Evolutionary conservation across 2,113 vertebrate species (phyloP), one percentile per base, ranked within the genome.

Genomic region (Solea solea): DNA sequence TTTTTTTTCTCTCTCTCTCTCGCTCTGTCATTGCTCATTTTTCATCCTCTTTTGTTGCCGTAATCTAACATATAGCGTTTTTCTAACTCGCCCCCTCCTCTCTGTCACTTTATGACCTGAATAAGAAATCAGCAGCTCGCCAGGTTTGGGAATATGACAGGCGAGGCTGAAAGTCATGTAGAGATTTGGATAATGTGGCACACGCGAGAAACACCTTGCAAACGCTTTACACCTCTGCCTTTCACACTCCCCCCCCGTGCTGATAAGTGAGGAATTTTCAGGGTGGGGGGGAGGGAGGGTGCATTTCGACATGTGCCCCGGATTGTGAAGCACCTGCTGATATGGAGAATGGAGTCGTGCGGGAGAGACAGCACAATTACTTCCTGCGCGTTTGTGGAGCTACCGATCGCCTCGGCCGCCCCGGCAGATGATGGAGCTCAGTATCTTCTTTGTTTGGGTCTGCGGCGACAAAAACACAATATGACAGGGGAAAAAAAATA

Each of bases 101-200:
- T 58, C 61, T 68, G 64, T 73, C 71, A 51, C 48, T 80, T 76
- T 85, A 88, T 80, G 83, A 86, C 86, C 88, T 88, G 90, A 94
- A 90, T 89, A 87, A 91, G 91, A 91, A 86, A 89, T 92, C 88
- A 84, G 82, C 83, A 56, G 69, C 83, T 88, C 79, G 66, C 77
- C 78, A 84, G 80, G 71, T 80, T 80, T 21, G 72, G 21, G 69
- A 70, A 82, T 68, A 74, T 79, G 88, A 90, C 88, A 88, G 73
- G 70, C 58, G 12, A 81, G 72, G 80, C 85, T 69, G 50, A 78
- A 1, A 89, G 84, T 87, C 69, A 51, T 76, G 78, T 72, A 62
- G 67, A 79, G 90, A 88, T 90, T 90, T 86, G 86, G 92, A 91
- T 91, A 88, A 90, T 70, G 49, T 15, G 78, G 71, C 76, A 63